These are phyloP conservation scores for Euura lappo DNA, from an alignment of 1,140 invertebrate species.

Conservation along the genomic window DNA sequence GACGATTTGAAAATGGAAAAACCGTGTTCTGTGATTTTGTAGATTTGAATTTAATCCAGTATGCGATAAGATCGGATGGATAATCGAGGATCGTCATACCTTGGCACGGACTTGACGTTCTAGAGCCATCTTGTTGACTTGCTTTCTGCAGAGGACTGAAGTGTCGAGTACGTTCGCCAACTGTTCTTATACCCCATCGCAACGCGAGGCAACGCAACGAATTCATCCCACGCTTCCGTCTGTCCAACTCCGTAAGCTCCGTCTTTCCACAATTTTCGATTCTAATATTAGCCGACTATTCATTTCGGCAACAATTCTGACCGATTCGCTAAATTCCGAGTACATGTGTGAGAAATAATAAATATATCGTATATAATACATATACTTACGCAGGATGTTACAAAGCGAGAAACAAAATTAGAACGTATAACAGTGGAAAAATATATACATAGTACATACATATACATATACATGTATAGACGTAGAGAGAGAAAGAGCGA, in stretches of 20 bases:
- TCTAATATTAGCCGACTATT: conserved; percentile 53
- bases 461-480: not conserved
- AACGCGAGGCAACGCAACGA: conserved; percentile 32
- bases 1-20: no score
- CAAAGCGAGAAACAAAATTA: not conserved
- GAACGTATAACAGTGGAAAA: conserved; percentile 21
- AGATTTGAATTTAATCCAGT: conserved; percentile 7
- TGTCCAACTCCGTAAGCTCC: conserved; percentile 37
- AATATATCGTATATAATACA: not conserved
- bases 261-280: conserved; percentile 47
- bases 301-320: conserved; percentile 33
- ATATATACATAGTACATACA: conserved; percentile 24
- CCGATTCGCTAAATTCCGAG: not conserved
- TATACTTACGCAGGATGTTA: not conserved
- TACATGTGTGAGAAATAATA: not conserved
- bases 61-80: no score
- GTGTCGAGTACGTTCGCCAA: conserved; percentile 36
- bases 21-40: not conserved
- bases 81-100: conserved; percentile 57
- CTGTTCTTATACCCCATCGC: conserved; percentile 47
- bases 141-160: conserved; percentile 56
- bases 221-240: conserved; percentile 45
- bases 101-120: conserved; percentile 81
- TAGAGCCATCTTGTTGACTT: conserved; percentile 72
- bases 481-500: conserved; percentile 12